Evolutionary conservation across 2,888 invertebrate genomes (phyloP), one percentile per base, ranked within the genome.

Genomic region (Nomada fabriciana): DNA sequence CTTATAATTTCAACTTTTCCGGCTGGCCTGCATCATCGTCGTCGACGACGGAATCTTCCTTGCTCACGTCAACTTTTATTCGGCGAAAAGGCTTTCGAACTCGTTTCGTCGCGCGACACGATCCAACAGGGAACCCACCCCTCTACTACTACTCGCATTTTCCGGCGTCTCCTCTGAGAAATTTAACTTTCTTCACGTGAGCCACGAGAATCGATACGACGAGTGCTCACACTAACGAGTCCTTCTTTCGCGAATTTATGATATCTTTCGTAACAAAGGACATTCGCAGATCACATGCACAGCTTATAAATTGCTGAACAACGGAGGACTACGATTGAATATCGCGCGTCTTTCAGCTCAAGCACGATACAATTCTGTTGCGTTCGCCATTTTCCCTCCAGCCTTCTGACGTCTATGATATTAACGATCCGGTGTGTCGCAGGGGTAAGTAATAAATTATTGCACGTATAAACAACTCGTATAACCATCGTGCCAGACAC

Each of bases 1-100:
- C 90, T 90, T 89, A 91, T 90, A 91, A 91, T 89, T 91, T 78
- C 86, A 91, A 91, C 90, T 90, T 91, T 89, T 84, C 83, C 86
- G 83, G 75, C 68, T 72, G 83, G 77, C 72, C 59, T 71, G 75
- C 78, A 72, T 60, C 75, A 55, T 29, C 50, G 76, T 2, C 36
- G 15, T 25, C 52, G 9, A 4, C 36, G 43, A 11, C 47, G 43
- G 15, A 71, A 57, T 74, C 80, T 75, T 64, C 50, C 10, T 55
- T n/a, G 83, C 61, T 42, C 75, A 50, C 78, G 82, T 82, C 86
- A 86, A 90, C 84, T 89, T 88, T 88, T 82, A 83, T 87, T 76
- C 83, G 82, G 82, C 80, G 80, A 84, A 88, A 89, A 86, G 89
- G 89, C 88, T 88, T 91, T 90, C 88, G 73, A 90, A 90, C 90